Evolutionary conservation across 2,797 vertebrate genomes (phyloP).

Genomic region (Gallirallus australis): DNA sequence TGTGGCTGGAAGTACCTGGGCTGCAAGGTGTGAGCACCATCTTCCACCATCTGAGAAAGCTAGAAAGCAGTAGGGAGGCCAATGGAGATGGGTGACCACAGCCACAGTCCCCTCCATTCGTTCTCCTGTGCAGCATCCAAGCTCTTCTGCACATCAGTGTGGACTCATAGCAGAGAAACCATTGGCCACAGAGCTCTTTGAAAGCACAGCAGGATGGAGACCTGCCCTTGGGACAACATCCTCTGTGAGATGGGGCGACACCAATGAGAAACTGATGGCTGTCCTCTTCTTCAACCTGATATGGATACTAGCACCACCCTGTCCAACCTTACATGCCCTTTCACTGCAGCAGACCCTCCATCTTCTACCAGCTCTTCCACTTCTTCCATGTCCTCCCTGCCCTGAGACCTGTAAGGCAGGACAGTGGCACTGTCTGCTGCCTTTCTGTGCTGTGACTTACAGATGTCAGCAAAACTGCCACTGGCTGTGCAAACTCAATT

Average conservation of each 20-base stretch:
- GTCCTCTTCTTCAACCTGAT: background rate
- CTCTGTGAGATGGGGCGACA: accelerated
- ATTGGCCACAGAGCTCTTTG: background rate
- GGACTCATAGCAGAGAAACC: background rate
- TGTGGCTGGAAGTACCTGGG: background rate
- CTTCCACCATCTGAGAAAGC: background rate
- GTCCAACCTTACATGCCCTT: background rate
- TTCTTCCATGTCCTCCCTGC: accelerated
- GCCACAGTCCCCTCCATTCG: accelerated
- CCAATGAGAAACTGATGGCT: accelerated
- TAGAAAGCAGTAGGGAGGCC: background rate
- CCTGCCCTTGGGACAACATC: accelerated
- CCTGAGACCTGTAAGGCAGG: background rate
- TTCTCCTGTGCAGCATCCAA: accelerated
- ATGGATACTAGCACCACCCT: background rate
- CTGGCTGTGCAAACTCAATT: background rate
- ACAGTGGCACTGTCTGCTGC: background rate
- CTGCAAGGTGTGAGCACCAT: background rate
- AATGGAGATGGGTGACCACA: background rate
- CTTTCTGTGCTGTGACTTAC: background rate
- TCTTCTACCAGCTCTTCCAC: background rate
- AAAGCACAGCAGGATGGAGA: background rate
- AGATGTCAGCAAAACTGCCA: background rate
- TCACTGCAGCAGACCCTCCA: background rate
- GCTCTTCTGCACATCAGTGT: background rate